A percentile compares a stretch with the other conserved stretches of the same genome.
These are phyloP conservation scores for Halyomorpha halys DNA, from an alignment of 1,140 invertebrate genomes.

Conservation along the genomic window DNA sequence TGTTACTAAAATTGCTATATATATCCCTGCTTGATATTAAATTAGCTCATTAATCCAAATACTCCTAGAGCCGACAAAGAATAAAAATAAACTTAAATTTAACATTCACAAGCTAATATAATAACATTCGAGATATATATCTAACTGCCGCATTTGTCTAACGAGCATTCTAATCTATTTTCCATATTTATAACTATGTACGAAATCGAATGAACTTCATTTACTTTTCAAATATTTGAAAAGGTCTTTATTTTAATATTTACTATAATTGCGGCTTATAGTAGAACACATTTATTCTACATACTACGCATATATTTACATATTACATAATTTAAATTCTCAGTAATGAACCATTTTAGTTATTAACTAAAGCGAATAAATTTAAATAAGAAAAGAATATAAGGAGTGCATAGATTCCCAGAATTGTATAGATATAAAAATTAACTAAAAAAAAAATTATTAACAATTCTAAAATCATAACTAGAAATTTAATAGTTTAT, in stretches of 20 bases:
- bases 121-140: constrained; percentile 19
- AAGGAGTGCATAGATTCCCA: constrained; percentile 1
- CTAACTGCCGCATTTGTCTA: constrained; percentile 15
- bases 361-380: constrained; percentile 5
- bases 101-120: constrained; percentile 12
- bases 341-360: neutral
- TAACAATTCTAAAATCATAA: neutral
- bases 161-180: constrained; percentile 11
- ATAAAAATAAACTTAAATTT: constrained; percentile 1
- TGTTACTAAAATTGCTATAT: constrained; percentile 6
- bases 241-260: constrained; percentile 2
- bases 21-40: neutral
- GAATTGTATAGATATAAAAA: neutral
- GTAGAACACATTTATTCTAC: constrained; percentile 25
- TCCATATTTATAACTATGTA: constrained; percentile 10
- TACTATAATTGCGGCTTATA: constrained; percentile 16
- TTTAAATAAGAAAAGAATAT: neutral
- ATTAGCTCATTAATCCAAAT: neutral
- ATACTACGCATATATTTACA: constrained; percentile 14
- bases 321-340: neutral
- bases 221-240: constrained; percentile 2
- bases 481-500: neutral
- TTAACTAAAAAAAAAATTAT: neutral
- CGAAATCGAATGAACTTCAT: constrained; percentile 18
- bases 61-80: neutral